Evolutionary conservation across 1,140 invertebrate genomes (phyloP).

Genomic region (Neodiprion pinetum): DNA sequence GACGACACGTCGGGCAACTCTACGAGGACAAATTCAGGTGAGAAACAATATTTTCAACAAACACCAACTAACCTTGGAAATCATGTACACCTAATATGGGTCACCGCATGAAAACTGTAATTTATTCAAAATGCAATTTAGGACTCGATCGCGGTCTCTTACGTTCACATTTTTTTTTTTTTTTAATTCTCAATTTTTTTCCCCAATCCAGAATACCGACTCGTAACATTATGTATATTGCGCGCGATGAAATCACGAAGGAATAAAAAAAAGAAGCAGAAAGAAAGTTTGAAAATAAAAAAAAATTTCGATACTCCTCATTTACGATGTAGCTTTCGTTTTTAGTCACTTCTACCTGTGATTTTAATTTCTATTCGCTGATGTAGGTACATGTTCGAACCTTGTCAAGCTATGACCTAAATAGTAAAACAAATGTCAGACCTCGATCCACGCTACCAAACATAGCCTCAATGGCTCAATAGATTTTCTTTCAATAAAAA

Average conservation of each 20-base stretch:
- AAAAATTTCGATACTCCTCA: background rate
- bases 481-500: too few relatives aligned
- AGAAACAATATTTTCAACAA: slow-evolving; percentile 42
- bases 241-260: too few relatives aligned
- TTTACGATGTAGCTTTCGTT: too few relatives aligned
- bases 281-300: background rate
- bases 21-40: slow-evolving; percentile 78
- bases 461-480: too few relatives aligned
- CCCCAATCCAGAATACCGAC: background rate
- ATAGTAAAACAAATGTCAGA: too few relatives aligned
- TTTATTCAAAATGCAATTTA: background rate
- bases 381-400: too few relatives aligned
- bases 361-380: too few relatives aligned
- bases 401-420: too few relatives aligned
- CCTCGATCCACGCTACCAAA: too few relatives aligned
- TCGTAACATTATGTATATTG: too few relatives aligned
- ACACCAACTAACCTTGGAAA: slow-evolving; percentile 23
- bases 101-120: slow-evolving; percentile 19
- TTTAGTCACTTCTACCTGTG: too few relatives aligned
- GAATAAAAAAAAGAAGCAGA: background rate
- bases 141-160: background rate
- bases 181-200: background rate
- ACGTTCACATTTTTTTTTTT: background rate
- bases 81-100: slow-evolving; percentile 16
- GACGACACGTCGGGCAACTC: slow-evolving; percentile 79